phyloP scores from a whole-genome alignment of 2,797 vertebrate species.

The Karalla daura region DNA sequence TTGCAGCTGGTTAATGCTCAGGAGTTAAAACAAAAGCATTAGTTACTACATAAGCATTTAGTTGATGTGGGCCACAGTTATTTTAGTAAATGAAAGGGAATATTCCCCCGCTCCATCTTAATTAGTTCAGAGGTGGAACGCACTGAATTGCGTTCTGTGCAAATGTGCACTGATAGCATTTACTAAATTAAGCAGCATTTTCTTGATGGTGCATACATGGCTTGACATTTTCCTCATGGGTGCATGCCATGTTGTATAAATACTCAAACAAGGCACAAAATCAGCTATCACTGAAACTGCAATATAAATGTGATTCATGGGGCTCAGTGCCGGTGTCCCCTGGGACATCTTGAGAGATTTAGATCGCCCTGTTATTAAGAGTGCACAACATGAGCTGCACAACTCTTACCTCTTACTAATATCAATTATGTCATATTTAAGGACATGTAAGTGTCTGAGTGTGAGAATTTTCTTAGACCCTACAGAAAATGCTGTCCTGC shows the following conservation, averaged over 20 bases:
- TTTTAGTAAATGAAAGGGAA: conserved; percentile 43
- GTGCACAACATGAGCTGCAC: background rate
- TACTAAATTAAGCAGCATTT: conserved; percentile 43
- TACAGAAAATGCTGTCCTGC: conserved; percentile 27
- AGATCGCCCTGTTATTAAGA: conserved; percentile 5
- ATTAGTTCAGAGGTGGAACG: conserved; percentile 51
- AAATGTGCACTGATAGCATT: conserved; percentile 48
- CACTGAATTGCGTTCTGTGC: conserved; percentile 28
- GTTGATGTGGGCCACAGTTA: conserved; percentile 22
- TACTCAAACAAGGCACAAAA: conserved; percentile 33
- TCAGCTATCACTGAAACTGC: conserved; percentile 30
- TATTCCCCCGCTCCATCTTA: conserved; percentile 38
- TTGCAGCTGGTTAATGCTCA: conserved; percentile 35
- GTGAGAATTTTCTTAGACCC: conserved; percentile 45
- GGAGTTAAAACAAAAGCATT: conserved; percentile 24
- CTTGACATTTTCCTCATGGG: conserved; percentile 35
- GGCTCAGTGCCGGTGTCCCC: conserved; percentile 11
- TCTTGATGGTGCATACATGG: conserved; percentile 29
- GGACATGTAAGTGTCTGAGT: background rate
- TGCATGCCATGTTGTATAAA: conserved; percentile 13
- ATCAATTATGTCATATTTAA: conserved; percentile 19
- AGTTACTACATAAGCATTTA: conserved; percentile 21
- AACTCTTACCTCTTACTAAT: background rate
- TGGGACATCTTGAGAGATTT: conserved; percentile 16
- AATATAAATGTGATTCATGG: conserved; percentile 30